Evolutionary conservation across 2,797 vertebrate species (phyloP).

Genomic region (Cryptoprocta ferox): DNA sequence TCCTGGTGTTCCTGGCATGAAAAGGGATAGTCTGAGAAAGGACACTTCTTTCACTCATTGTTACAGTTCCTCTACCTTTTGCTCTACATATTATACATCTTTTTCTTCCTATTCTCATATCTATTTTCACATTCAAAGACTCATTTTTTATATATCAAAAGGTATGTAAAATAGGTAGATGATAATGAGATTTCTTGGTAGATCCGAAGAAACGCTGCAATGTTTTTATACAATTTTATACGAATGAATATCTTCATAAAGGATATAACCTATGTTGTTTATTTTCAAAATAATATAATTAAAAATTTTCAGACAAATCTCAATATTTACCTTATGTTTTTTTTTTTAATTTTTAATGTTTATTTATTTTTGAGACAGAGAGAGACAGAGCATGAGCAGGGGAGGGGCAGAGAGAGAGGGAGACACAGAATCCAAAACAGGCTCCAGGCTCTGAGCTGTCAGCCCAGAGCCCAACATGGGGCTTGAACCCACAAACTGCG

Average conservation of each 20-base stretch:
- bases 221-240: slow-evolving; percentile 34
- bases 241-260: neutral
- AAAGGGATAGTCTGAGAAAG: neutral
- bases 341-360: too few species aligned
- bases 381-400: too few species aligned
- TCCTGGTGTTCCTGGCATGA: neutral
- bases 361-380: too few species aligned
- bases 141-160: slow-evolving; percentile 32
- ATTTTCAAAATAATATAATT: slow-evolving; percentile 58
- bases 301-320: neutral
- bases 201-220: slow-evolving; percentile 25
- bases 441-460: too few species aligned
- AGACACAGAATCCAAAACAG: too few species aligned
- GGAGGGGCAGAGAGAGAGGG: too few species aligned
- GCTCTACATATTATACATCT: neutral
- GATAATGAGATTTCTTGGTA: slow-evolving; percentile 9
- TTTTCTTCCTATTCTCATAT: neutral
- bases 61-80: accelerated
- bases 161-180: neutral
- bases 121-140: neutral
- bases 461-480: too few species aligned
- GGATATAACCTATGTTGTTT: slow-evolving; percentile 32
- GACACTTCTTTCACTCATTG: neutral
- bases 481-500: too few species aligned
- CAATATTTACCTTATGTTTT: neutral